phyloP scores from a whole-genome alignment of 1,140 invertebrate genomes.

The Apolygus lucorum region DNA sequence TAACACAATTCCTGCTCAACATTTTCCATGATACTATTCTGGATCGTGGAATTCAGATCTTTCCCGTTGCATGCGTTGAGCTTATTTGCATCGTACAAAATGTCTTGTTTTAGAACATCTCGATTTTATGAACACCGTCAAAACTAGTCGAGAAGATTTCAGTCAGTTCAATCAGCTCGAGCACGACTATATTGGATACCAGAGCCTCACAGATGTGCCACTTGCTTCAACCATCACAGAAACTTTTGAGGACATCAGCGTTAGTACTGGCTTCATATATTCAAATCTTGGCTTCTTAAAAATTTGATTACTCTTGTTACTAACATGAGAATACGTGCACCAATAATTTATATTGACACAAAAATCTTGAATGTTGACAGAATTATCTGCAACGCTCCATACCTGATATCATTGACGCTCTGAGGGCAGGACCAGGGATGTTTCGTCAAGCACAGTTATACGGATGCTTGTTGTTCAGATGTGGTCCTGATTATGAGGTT shows the following conservation, averaged over 20 bases:
- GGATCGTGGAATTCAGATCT: too few relatives aligned
- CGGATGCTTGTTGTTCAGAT: slow-evolving; percentile 71
- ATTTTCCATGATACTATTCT: too few relatives aligned
- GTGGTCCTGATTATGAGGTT: slow-evolving; percentile 70
- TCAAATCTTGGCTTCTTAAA: background rate
- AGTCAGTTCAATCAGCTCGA: slow-evolving; percentile 78
- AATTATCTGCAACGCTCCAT: slow-evolving; percentile 52
- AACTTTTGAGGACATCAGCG: slow-evolving; percentile 35
- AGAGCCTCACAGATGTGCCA: slow-evolving; percentile 95
- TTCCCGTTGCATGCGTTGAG: too few relatives aligned
- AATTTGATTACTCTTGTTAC: slow-evolving; percentile 18
- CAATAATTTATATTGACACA: background rate
- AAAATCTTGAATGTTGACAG: slow-evolving; percentile 34
- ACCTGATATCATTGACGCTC: slow-evolving; percentile 61
- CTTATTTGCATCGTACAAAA: too few relatives aligned
- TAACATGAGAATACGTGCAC: too few relatives aligned
- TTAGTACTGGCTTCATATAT: background rate
- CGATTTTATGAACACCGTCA: slow-evolving; percentile 79
- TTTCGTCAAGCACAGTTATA: slow-evolving; percentile 74
- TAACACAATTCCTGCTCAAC: background rate
- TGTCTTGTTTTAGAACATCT: slow-evolving; percentile 77
- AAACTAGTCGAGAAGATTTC: slow-evolving; percentile 59
- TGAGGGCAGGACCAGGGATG: slow-evolving; percentile 59
- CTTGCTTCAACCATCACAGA: slow-evolving; percentile 64
- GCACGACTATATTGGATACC: slow-evolving; percentile 89